Evolutionary conservation across 2,113 vertebrate genomes (phyloP), one percentile per base, ranked within the genome.

Genomic region (Oceanites oceanicus): DNA sequence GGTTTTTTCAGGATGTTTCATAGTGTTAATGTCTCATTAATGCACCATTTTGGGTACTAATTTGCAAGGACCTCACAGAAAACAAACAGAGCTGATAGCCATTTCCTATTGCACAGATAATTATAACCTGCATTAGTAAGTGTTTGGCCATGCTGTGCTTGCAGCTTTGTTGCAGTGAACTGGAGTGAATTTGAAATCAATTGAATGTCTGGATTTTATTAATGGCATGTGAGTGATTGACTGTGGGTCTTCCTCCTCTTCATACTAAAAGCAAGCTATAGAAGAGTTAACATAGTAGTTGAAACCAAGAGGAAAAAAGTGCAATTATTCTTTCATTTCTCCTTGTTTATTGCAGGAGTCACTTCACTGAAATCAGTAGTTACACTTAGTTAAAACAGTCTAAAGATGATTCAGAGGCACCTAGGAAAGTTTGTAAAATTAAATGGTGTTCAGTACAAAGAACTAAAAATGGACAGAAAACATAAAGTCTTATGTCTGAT

Each of bases 71-170:
- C 13, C 36, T 85, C 70, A 61, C 70, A 80, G 86, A 95, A 94
- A 92, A 63, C 58, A 96, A 92, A 79, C 38, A 90, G 36, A 90
- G 21, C 75, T 86, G 52, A 77, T 66, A 94, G 72, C 56, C 42
- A 8, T 92, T 95, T 95, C 34, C n/a, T 90, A 26, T 77, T 94
- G 75, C 65, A 83, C 10, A 77, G 72, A 63, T 88, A 88, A 90
- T 93, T 90, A 63, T 32, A 95, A 86, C 58, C 56, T 92, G 23
- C 21, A 32, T 67, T 58, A 47, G 2, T 58, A 86, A 93, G 55
- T 80, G 14, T 23, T 88, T 93, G 42, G 47, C 75, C 25, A 16
- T 44, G 36, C 55, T 77, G n/a, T 21, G 15, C 38, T 94, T 93
- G 32, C 55, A 63, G 47, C 44, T 94, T 90, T 95, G 75, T 82